phyloP scores from a whole-genome alignment of 53 echinoderm and acorn worm genomes.

The Echinometra lucunter region DNA sequence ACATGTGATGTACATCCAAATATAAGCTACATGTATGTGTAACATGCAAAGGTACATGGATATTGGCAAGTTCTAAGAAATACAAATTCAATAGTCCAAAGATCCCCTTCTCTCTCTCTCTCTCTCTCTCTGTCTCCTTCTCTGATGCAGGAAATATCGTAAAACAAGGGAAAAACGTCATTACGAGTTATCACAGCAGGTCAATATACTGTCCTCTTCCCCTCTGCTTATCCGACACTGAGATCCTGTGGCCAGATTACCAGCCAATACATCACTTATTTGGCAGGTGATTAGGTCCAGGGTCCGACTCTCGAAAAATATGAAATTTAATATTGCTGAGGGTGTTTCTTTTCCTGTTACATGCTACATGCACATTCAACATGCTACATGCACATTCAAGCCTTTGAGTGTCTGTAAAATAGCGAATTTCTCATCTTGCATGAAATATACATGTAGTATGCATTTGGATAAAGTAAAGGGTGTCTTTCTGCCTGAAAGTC shows the following conservation, averaged over 20 bases:
- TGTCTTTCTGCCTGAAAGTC: too few relatives aligned
- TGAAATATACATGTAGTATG: too few relatives aligned
- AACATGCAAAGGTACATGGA: not conserved
- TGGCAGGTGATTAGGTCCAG: not conserved
- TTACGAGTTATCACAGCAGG: slow-evolving; percentile 22
- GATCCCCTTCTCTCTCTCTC: not conserved
- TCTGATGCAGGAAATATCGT: slow-evolving; percentile 41
- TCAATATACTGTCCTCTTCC: slow-evolving; percentile 53
- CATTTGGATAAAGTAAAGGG: too few relatives aligned
- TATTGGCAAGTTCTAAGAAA: not conserved
- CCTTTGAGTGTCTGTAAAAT: not conserved
- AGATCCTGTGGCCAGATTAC: not conserved
- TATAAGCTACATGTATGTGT: not conserved
- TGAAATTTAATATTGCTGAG: not conserved
- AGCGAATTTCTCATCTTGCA: too few relatives aligned
- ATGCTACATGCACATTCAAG: not conserved
- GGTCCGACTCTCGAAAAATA: not conserved
- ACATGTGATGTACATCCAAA: not conserved
- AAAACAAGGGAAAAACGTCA: slow-evolving; percentile 57
- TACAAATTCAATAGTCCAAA: not conserved
- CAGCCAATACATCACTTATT: not conserved
- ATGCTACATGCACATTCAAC: not conserved
- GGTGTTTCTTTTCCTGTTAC: not conserved
- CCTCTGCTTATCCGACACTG: not conserved
- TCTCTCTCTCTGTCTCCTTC: not conserved